A percentile compares a stretch with the other conserved stretches of the same genome.
Conservation (phyloP, 2,888 invertebrate species). For the Zhengitettix transpicula region DNA sequence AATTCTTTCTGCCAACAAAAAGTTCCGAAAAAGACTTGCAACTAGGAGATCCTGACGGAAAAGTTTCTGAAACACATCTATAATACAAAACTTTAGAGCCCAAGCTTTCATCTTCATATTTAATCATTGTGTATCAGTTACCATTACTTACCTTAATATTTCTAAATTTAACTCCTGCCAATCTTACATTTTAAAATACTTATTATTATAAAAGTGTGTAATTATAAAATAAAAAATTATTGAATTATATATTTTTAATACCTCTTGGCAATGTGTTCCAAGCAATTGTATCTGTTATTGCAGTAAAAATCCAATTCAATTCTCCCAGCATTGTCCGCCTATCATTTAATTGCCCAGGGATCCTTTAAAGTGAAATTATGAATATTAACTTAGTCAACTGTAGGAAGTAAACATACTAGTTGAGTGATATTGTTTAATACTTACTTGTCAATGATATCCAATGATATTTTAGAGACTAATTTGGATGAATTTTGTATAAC, state of each 20-base stretch:
- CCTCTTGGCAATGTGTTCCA: constrained; percentile 91
- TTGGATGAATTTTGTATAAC: constrained; percentile 69
- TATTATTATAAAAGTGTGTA: too few relatives aligned
- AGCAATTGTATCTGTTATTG: constrained; percentile 98
- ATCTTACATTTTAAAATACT: too few relatives aligned
- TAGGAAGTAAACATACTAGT: neutral
- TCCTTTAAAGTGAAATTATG: constrained; percentile 36
- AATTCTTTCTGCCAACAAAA: constrained; percentile 87
- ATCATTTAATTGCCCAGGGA: constrained; percentile 89
- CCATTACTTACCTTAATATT: too few relatives aligned
- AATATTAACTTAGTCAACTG: neutral
- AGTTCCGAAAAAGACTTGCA: constrained; percentile 96
- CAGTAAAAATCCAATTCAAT: constrained; percentile 99
- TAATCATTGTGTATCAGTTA: too few relatives aligned
- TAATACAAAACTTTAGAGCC: constrained; percentile 15
- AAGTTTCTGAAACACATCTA: constrained; percentile 85
- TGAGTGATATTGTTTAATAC: constrained; percentile 18
- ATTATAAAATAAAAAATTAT: too few relatives aligned
- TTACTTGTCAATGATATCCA: constrained; percentile 83
- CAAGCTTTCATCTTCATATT: too few relatives aligned
- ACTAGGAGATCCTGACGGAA: constrained; percentile 95
- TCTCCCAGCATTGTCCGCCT: constrained; percentile 95
- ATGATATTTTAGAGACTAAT: constrained; percentile 62
- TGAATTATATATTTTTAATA: constrained; percentile 17
- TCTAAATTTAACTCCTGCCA: too few relatives aligned